Conservation (phyloP, 2,113 vertebrate species). For the Protobothrops mucrosquamatus region DNA sequence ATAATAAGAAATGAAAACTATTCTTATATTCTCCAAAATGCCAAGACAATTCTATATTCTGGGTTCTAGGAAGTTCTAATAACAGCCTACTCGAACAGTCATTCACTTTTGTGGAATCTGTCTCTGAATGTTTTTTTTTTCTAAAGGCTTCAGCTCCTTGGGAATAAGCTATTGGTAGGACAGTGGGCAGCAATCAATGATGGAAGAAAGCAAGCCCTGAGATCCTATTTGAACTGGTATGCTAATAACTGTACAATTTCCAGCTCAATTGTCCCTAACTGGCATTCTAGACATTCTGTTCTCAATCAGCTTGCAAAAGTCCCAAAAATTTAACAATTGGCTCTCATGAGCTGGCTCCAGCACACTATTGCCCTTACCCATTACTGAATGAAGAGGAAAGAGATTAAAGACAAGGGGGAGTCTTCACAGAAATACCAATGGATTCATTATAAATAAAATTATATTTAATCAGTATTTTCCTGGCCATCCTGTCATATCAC, state of each 20-base stretch:
- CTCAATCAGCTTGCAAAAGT: neutral
- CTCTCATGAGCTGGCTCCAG: neutral
- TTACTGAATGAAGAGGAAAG: neutral
- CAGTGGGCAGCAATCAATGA: neutral
- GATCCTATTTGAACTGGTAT: neutral
- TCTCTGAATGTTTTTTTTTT: neutral
- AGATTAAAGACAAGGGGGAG: neutral
- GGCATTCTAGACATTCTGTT: neutral
- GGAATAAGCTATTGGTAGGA: neutral
- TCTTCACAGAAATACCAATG: neutral
- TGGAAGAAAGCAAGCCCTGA: too few species aligned
- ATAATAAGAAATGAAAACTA: neutral
- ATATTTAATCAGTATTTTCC: neutral
- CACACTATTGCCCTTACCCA: neutral
- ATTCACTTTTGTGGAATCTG: neutral
- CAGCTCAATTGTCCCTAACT: neutral
- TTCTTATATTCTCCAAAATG: slow-evolving; percentile 33
- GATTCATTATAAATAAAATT: neutral
- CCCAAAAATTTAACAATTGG: neutral
- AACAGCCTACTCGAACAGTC: neutral
- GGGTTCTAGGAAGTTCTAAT: neutral
- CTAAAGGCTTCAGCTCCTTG: neutral
- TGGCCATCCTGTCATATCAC: neutral
- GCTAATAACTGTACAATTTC: neutral
- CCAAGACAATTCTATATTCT: neutral